Conservation (phyloP, 2,888 invertebrate genomes). For the Tipula confusa region DNA sequence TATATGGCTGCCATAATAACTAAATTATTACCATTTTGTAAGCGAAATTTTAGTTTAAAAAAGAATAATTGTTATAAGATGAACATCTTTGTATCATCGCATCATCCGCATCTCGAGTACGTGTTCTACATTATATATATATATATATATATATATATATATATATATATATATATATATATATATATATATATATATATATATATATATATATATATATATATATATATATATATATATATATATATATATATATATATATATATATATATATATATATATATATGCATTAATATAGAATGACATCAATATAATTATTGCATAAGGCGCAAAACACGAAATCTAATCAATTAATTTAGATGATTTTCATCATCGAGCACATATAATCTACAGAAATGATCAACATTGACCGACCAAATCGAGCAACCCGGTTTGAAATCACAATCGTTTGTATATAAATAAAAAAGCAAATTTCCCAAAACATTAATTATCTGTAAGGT, state of each 20-base stretch:
- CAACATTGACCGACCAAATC: background rate
- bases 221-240: background rate
- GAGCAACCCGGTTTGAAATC: background rate
- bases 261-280: background rate
- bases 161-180: background rate
- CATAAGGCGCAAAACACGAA: background rate
- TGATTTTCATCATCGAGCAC: background rate
- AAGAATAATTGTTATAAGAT: conserved; percentile 15
- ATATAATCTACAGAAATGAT: background rate
- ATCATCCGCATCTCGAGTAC: background rate
- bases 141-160: background rate
- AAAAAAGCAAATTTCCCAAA: conserved; percentile 13
- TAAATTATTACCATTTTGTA: background rate
- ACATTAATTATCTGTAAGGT: background rate
- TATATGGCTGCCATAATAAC: background rate
- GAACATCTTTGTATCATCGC: background rate
- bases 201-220: background rate
- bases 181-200: background rate
- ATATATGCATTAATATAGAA: background rate
- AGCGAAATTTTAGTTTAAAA: background rate
- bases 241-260: background rate
- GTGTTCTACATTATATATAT: background rate
- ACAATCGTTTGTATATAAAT: background rate
- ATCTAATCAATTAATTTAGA: background rate
- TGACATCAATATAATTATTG: background rate